Evolutionary conservation across 2,797 vertebrate genomes (phyloP).

Genomic region (Heteromormyrus szaboi): DNA sequence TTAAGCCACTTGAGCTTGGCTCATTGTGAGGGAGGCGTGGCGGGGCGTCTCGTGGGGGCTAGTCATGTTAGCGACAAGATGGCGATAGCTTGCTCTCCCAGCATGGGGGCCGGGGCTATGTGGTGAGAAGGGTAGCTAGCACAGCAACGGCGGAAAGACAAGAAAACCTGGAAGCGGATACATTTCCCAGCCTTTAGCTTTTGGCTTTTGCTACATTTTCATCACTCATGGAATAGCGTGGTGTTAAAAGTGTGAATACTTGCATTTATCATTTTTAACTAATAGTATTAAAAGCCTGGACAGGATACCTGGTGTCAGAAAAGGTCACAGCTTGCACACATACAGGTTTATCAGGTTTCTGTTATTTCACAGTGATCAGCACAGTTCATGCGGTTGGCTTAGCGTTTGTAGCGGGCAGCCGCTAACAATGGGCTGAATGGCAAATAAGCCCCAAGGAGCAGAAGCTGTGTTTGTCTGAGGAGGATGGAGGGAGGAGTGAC

Average conservation of each 20-base stretch:
- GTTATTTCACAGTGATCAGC: not conserved
- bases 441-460: not conserved
- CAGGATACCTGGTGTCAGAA: not conserved
- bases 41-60: not conserved
- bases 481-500: not conserved
- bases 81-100: not conserved
- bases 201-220: not conserved
- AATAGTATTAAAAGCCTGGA: not conserved
- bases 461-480: not conserved
- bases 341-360: not conserved
- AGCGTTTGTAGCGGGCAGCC: not conserved
- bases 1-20: not conserved
- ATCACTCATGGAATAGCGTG: not conserved
- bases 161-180: not conserved
- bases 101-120: not conserved
- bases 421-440: not conserved
- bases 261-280: not conserved
- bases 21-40: not conserved
- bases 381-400: not conserved
- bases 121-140: not conserved
- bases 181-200: not conserved
- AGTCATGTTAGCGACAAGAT: not conserved
- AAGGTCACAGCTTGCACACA: not conserved
- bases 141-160: not conserved
- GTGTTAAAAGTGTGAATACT: not conserved